A percentile compares a stretch with the other conserved stretches of the same genome.
Conservation (phyloP, 2,113 vertebrate species). For the Tetraodon nigroviridis region DNA sequence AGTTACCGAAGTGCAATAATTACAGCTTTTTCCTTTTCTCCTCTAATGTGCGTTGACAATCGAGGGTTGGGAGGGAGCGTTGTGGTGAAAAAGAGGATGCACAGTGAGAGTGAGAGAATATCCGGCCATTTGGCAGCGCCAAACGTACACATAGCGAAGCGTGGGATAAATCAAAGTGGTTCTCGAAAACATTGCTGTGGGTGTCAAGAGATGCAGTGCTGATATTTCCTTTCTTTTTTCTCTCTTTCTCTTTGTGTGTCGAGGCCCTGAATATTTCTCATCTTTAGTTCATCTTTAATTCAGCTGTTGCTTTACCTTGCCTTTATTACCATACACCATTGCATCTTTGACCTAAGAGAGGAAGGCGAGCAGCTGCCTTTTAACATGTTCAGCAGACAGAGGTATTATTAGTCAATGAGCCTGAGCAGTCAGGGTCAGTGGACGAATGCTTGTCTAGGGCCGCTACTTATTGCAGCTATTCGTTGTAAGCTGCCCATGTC, state of each 20-base stretch:
- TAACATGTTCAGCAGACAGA: slow-evolving; percentile 29
- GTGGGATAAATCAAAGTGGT: slow-evolving; percentile 29
- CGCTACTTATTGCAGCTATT: slow-evolving; percentile 48
- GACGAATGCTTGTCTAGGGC: slow-evolving; percentile 50
- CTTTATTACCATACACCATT: slow-evolving; percentile 5
- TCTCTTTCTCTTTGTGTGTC: slow-evolving; percentile 3
- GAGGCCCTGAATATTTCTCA: slow-evolving; percentile 39
- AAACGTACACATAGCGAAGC: slow-evolving; percentile 39
- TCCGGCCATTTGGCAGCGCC: slow-evolving; percentile 56
- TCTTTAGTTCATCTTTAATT: no score
- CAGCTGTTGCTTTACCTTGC: slow-evolving; percentile 9
- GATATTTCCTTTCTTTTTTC: slow-evolving; percentile 30
- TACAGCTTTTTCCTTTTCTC: slow-evolving; percentile 72
- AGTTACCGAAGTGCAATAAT: slow-evolving; percentile 75
- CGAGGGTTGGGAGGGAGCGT: slow-evolving; percentile 24
- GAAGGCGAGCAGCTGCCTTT: slow-evolving; percentile 42
- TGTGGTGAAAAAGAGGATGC: slow-evolving; percentile 26
- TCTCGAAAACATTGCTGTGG: slow-evolving; percentile 51
- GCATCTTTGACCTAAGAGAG: slow-evolving; percentile 43
- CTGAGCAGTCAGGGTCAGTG: slow-evolving; percentile 46
- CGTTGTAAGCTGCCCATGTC: slow-evolving; percentile 22
- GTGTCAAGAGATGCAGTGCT: slow-evolving; percentile 49
- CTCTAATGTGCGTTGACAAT: slow-evolving; percentile 68
- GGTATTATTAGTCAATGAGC: slow-evolving; percentile 36
- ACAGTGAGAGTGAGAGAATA: slow-evolving; percentile 47